These are phyloP conservation scores for Homalodisca vitripennis DNA, from an alignment of 1,140 invertebrate species.

Conservation along the genomic window DNA sequence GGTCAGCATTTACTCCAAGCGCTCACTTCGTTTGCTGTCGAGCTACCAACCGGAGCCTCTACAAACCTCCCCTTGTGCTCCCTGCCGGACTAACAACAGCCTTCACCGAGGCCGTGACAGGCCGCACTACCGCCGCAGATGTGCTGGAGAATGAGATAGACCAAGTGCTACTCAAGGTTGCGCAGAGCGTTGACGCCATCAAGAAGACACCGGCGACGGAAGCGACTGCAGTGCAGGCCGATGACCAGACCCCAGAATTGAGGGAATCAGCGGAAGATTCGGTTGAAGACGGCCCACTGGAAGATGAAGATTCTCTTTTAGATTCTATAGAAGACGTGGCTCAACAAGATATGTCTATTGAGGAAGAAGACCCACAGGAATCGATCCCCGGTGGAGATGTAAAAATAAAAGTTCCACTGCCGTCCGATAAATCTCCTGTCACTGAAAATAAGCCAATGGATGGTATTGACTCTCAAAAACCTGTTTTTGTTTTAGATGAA, in stretches of 20 bases:
- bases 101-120: background rate
- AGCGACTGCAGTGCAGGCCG: background rate
- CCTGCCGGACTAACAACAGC: background rate
- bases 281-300: conserved; percentile 23
- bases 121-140: background rate
- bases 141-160: conserved; percentile 23
- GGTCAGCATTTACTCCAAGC: conserved; percentile 49
- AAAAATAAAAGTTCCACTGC: background rate
- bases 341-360: background rate
- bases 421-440: no score
- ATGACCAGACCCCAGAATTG: conserved; percentile 1
- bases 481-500: no score
- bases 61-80: background rate
- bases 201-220: conserved; percentile 14
- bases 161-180: conserved; percentile 8
- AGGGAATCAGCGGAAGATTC: conserved; percentile 28
- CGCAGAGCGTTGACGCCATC: conserved; percentile 1
- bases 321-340: background rate
- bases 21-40: conserved; percentile 50
- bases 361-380: background rate
- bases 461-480: no score
- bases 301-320: conserved; percentile 12
- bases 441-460: no score
- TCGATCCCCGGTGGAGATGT: background rate
- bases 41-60: conserved; percentile 35